phyloP scores from a whole-genome alignment of 2,113 vertebrate species.

The Lasiurus borealis region DNA sequence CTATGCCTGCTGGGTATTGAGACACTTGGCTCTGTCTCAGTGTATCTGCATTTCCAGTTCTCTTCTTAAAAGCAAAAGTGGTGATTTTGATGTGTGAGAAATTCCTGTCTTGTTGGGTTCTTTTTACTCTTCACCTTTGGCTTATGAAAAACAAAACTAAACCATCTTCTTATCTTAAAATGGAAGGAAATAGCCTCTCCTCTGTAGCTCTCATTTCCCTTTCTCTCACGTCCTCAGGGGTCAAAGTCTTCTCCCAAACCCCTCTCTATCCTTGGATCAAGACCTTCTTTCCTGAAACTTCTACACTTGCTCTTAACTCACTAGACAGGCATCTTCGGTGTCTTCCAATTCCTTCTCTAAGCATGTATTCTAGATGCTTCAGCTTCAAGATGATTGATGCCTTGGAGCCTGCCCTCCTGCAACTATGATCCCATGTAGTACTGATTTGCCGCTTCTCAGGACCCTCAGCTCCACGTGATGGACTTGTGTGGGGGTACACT shows the following conservation, averaged over 20 bases:
- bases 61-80: slow-evolving; percentile 44
- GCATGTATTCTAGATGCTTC: slow-evolving; percentile 60
- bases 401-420: background rate
- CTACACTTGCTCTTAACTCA: background rate
- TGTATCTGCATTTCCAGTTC: background rate
- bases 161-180: slow-evolving; percentile 22
- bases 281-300: background rate
- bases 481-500: background rate
- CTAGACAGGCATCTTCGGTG: background rate
- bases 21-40: background rate
- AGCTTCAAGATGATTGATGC: background rate
- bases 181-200: slow-evolving; percentile 1
- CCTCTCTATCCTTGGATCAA: background rate
- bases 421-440: background rate
- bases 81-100: slow-evolving; percentile 57
- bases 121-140: slow-evolving; percentile 42
- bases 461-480: background rate
- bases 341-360: slow-evolving; percentile 33
- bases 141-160: slow-evolving; percentile 56
- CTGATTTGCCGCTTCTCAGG: background rate
- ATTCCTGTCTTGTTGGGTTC: background rate
- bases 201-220: background rate
- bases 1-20: background rate
- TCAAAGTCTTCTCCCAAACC: slow-evolving; percentile 18
- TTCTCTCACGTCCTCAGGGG: background rate